Base-by-base conservation (phyloP, 2,888 invertebrate genomes). In the Busseola fusca region DNA sequence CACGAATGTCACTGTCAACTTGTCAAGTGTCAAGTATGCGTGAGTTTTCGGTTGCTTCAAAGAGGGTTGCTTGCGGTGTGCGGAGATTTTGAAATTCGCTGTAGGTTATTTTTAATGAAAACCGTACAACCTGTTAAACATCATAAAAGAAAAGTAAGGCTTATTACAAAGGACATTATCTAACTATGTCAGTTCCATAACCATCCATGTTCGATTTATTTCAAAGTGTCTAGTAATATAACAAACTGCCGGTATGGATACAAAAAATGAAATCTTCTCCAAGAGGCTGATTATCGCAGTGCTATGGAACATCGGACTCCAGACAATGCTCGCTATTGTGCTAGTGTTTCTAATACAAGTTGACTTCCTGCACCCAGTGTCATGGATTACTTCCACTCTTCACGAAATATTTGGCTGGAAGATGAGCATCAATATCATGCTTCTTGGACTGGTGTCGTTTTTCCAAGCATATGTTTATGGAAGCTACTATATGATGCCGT, bases 391-490 rank as follows among this genome's bases (percentile, higher is more conserved):
- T 45, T 95, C 96, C 52, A 96, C 97, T 0, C 91, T 97, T 78
- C 85, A 94, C 25, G 95, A 97, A 21, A 93, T 97, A 72, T 93
- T 96, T 67, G 96, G 97, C 9, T 94, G 96, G 87, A 96, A 96
- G 88, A 97, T 97, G 91, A 96, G 97, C 93, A 89, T 97, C 0
- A 97, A 97, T 83, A 96, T 97, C 60, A 91, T 97, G 40, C 96
- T 97, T 0, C 96, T 98, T 27, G 94, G 96, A 18, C 88, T 95
- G 40, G 96, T 97, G 1, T 96, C 97, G 16, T 96, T 97, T 75
- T 95, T 97, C 10, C 97, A 97, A 92, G 97, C 97, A n/a, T 94
- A 97, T 56, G 95, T 97, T 50, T 97, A 97, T 86, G 97, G 97
- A 60, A 97, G 97, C 87, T 97, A 97, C 80, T 97, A 97, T 84